Conservation (phyloP, 2,797 vertebrate genomes). For the Pristis pectinata region DNA sequence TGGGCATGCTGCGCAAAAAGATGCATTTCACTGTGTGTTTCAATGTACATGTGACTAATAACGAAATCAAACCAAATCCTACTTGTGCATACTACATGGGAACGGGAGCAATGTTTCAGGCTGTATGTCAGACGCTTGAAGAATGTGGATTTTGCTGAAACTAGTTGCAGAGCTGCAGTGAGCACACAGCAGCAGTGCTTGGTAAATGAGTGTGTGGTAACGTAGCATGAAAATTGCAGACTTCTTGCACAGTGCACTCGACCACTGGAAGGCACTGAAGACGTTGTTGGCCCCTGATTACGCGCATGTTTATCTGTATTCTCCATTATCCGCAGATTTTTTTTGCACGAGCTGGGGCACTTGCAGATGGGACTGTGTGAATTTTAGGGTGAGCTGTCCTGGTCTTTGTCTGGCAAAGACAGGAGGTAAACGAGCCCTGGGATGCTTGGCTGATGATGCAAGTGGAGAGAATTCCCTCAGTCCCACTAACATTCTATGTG, state of each 20-base stretch:
- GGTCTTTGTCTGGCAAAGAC: background rate
- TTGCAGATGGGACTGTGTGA: background rate
- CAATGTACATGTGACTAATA: too few relatives aligned
- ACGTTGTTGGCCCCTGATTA: background rate
- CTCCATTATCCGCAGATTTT: background rate
- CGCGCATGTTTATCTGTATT: background rate
- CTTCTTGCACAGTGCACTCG: background rate
- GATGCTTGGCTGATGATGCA: background rate
- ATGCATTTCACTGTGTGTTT: too few relatives aligned
- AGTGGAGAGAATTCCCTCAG: background rate
- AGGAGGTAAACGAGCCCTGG: background rate
- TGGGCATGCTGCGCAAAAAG: too few relatives aligned
- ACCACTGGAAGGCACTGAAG: background rate
- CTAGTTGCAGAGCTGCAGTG: background rate
- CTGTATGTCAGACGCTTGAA: background rate
- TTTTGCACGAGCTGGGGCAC: background rate
- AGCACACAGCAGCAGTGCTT: background rate
- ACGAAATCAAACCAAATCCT: too few relatives aligned
- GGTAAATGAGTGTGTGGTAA: background rate
- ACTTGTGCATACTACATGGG: background rate
- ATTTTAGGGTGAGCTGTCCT: background rate
- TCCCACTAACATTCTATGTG: background rate
- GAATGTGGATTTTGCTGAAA: background rate
- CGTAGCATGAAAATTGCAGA: background rate
- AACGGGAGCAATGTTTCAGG: background rate